phyloP scores from a whole-genome alignment of 2,888 invertebrate genomes.

The Drosophila greeni region DNA sequence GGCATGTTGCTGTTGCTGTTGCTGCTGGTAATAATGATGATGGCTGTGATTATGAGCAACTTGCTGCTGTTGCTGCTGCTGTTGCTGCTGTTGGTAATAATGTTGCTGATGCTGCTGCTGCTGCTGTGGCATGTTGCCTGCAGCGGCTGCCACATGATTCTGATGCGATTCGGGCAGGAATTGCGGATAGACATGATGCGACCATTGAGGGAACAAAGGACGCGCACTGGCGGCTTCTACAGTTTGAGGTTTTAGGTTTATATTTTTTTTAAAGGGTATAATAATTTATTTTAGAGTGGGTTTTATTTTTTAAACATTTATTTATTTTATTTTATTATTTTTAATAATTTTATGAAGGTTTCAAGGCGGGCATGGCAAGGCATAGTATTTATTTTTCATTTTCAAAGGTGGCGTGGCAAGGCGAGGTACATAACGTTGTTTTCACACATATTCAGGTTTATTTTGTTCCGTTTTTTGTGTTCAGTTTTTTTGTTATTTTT shows the following conservation, averaged over 20 bases:
- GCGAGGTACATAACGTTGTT: conserved; percentile 32
- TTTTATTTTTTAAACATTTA: background rate
- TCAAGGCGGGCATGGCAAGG: conserved; percentile 20
- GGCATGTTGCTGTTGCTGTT: conserved; percentile 60
- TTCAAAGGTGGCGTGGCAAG: conserved; percentile 15
- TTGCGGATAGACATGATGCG: conserved; percentile 96
- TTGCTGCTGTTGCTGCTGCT: conserved; percentile 62
- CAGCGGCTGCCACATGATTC: conserved; percentile 81
- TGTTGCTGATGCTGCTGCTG: conserved; percentile 79
- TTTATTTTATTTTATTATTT: background rate
- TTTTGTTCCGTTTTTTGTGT: conserved; percentile 51
- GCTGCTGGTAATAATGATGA: conserved; percentile 71
- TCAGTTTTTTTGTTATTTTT: conserved; percentile 42
- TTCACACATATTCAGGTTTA: conserved; percentile 12
- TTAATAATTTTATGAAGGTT: conserved; percentile 23
- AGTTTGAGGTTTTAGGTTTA: background rate
- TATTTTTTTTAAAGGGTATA: background rate
- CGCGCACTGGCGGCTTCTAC: conserved; percentile 80
- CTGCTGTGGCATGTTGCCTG: conserved; percentile 77
- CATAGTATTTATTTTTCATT: background rate
- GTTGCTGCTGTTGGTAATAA: conserved; percentile 63
- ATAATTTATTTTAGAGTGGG: background rate
- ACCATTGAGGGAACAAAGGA: conserved; percentile 96
- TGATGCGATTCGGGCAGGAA: conserved; percentile 95
- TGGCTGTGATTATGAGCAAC: conserved; percentile 62